These are phyloP conservation scores for Plecotus auritus DNA, from an alignment of 2,113 vertebrate genomes.

Conservation along the genomic window DNA sequence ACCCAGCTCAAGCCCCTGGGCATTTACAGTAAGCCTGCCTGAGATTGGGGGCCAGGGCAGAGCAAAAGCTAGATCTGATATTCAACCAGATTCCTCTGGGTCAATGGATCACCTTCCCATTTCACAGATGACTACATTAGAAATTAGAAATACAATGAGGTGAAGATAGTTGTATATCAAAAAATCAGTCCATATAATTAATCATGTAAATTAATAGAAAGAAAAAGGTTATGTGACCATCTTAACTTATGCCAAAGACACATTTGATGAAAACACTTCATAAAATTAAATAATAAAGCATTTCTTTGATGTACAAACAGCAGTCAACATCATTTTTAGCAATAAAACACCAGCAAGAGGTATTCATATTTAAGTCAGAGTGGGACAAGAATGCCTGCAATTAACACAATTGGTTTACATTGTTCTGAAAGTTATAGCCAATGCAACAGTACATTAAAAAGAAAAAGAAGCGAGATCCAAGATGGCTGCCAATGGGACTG, in stretches of 20 bases:
- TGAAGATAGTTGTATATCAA: neutral
- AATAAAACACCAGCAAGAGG: slow-evolving; percentile 7
- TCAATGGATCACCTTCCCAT: neutral
- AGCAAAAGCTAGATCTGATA: neutral
- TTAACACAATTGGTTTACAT: slow-evolving; percentile 18
- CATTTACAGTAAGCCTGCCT: neutral
- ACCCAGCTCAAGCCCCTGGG: neutral
- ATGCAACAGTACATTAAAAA: slow-evolving; percentile 15
- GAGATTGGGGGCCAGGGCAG: neutral
- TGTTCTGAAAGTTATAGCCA: slow-evolving; percentile 44
- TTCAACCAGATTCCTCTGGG: neutral
- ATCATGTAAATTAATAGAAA: neutral
- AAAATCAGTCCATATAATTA: neutral
- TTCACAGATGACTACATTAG: neutral
- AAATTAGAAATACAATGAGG: neutral
- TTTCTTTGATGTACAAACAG: slow-evolving; percentile 14
- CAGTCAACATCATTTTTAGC: slow-evolving; percentile 1
- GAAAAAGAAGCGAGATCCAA: neutral
- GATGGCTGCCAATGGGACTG: too few relatives aligned
- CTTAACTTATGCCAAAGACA: slow-evolving; percentile 11
- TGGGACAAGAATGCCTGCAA: neutral
- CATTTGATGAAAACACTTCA: neutral
- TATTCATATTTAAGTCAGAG: neutral
- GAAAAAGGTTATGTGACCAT: neutral
- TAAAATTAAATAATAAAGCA: slow-evolving; percentile 38